Evolutionary conservation across 2,888 invertebrate species (phyloP).

Genomic region (Pseudanteris insignis): DNA sequence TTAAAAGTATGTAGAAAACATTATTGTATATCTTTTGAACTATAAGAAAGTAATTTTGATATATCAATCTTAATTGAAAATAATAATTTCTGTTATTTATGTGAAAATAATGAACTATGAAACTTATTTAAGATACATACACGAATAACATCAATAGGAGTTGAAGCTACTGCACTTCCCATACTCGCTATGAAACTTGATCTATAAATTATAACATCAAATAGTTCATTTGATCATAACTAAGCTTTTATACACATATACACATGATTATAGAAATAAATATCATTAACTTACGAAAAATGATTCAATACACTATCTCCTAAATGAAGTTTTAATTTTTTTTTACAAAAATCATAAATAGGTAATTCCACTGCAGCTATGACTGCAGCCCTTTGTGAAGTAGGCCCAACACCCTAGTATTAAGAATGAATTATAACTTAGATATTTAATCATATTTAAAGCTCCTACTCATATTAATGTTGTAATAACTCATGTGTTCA

Average conservation of each 20-base stretch:
- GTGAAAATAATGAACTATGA: not conserved
- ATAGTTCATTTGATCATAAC: no score
- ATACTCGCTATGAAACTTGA: conserved; percentile 92
- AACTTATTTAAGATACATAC: conserved; percentile 74
- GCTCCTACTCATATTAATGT: no score
- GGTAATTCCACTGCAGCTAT: conserved; percentile 95
- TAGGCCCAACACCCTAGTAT: conserved; percentile 89
- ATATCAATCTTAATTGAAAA: no score
- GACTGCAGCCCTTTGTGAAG: conserved; percentile 91
- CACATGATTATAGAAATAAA: conserved; percentile 10
- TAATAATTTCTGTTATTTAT: no score
- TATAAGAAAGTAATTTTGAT: no score
- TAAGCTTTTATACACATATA: no score
- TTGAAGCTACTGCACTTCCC: conserved; percentile 92
- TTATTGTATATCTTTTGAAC: no score
- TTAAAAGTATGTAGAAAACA: no score
- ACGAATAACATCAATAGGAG: conserved; percentile 92
- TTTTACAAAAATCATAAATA: conserved; percentile 90
- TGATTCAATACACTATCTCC: conserved; percentile 87
- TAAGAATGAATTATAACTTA: no score
- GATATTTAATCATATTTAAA: no score
- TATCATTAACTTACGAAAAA: conserved; percentile 76
- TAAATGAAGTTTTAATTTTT: conserved; percentile 74
- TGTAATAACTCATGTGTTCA: not conserved
- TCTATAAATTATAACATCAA: conserved; percentile 69